These are phyloP conservation scores for Gorsachius goisagi DNA, from an alignment of 2,113 vertebrate species.

Conservation along the genomic window DNA sequence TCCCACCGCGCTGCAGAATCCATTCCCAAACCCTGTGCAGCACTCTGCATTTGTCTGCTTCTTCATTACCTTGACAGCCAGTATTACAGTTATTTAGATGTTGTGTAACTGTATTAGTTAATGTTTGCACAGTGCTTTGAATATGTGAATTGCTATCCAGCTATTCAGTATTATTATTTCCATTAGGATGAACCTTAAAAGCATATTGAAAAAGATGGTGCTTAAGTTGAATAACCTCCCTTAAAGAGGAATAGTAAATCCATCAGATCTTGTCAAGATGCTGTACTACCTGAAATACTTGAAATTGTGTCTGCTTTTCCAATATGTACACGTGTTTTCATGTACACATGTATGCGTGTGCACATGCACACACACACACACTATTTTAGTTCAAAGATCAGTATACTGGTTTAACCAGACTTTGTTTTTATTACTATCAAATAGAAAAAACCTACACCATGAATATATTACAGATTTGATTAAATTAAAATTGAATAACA, in stretches of 20 bases:
- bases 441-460: background rate
- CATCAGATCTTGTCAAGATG: background rate
- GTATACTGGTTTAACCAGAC: background rate
- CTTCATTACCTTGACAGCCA: conserved; percentile 47
- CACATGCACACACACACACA: fast-evolving
- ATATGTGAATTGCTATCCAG: conserved; percentile 45
- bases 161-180: conserved; percentile 44
- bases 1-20: background rate
- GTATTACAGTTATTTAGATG: conserved; percentile 62
- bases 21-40: background rate
- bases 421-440: background rate
- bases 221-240: background rate
- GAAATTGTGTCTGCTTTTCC: background rate
- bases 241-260: background rate
- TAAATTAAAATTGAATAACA: background rate
- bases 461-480: background rate
- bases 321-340: background rate
- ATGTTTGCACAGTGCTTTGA: conserved; percentile 52
- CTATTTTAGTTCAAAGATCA: background rate
- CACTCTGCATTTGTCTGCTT: background rate
- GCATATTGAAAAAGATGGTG: background rate
- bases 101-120: conserved; percentile 53
- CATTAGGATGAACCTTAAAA: conserved; percentile 30
- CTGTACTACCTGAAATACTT: background rate
- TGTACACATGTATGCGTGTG: no score